These are phyloP conservation scores for Thomomys bottae DNA, from an alignment of 2,113 vertebrate genomes.

Conservation along the genomic window DNA sequence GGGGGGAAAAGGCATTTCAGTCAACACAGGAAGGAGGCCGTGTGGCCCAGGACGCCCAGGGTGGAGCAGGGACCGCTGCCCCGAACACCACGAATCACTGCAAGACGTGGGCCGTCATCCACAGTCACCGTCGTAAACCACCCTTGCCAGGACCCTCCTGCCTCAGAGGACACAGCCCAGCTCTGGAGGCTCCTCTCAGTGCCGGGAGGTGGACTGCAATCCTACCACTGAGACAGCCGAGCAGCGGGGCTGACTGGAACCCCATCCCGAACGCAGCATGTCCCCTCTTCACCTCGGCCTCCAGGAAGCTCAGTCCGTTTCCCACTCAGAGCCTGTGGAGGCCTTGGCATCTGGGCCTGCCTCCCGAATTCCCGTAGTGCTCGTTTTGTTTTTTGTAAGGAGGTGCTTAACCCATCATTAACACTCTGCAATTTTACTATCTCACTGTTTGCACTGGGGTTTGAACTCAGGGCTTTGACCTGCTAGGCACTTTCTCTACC, in stretches of 20 bases:
- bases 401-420: not conserved
- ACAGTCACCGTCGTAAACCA: too few relatives aligned
- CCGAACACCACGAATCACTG: not conserved
- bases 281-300: not conserved
- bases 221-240: not conserved
- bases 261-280: not conserved
- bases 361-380: not conserved
- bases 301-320: constrained; percentile 31
- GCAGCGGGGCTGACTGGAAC: accelerated
- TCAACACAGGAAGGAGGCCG: not conserved
- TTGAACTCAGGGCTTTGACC: too few relatives aligned
- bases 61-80: too few relatives aligned
- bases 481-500: too few relatives aligned
- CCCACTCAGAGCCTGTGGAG: accelerated
- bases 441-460: too few relatives aligned
- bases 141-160: not conserved
- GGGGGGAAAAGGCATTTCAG: constrained; percentile 25
- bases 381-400: not conserved
- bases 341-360: not conserved
- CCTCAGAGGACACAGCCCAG: not conserved
- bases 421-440: not conserved
- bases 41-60: too few relatives aligned
- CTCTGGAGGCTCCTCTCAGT: not conserved
- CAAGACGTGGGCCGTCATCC: not conserved
- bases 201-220: accelerated